A percentile compares a stretch with the other conserved stretches of the same genome.
Evolutionary conservation across 1,140 invertebrate species (phyloP).

Genomic region (Stratiolaelaps scimitus): DNA sequence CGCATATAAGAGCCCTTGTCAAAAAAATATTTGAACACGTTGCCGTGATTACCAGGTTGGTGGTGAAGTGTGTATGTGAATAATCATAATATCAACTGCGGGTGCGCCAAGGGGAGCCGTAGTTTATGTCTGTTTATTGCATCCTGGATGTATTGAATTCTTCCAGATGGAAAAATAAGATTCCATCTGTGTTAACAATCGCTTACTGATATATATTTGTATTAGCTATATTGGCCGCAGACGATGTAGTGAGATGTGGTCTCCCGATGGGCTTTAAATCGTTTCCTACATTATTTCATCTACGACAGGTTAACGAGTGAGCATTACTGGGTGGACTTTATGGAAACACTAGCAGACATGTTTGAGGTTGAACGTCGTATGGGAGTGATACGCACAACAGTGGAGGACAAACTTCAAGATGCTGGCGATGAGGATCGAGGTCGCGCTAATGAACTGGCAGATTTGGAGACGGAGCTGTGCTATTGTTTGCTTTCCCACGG

Average conservation of each 20-base stretch:
- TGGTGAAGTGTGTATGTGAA: neutral
- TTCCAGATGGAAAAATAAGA: too few species aligned
- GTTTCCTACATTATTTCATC: neutral
- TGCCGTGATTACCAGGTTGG: constrained; percentile 10
- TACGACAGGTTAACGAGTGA: neutral
- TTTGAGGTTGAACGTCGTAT: neutral
- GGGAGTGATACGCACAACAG: neutral
- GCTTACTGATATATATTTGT: too few species aligned
- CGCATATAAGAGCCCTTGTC: neutral
- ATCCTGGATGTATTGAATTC: too few species aligned
- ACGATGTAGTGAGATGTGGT: too few species aligned
- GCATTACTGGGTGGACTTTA: constrained; percentile 2
- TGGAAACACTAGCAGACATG: neutral
- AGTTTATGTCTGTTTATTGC: too few species aligned
- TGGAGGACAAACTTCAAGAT: neutral
- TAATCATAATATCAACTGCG: too few species aligned
- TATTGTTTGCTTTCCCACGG: neutral
- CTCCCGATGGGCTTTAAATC: too few species aligned
- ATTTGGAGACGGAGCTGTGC: neutral
- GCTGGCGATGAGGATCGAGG: neutral
- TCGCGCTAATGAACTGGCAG: too few species aligned
- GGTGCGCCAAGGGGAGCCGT: too few species aligned
- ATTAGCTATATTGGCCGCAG: too few species aligned
- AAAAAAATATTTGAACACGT: constrained; percentile 19
- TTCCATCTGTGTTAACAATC: too few species aligned